A percentile compares a stretch with the other conserved stretches of the same genome.
Evolutionary conservation across 2,888 invertebrate species (phyloP).

Genomic region (Abrostola tripartita): DNA sequence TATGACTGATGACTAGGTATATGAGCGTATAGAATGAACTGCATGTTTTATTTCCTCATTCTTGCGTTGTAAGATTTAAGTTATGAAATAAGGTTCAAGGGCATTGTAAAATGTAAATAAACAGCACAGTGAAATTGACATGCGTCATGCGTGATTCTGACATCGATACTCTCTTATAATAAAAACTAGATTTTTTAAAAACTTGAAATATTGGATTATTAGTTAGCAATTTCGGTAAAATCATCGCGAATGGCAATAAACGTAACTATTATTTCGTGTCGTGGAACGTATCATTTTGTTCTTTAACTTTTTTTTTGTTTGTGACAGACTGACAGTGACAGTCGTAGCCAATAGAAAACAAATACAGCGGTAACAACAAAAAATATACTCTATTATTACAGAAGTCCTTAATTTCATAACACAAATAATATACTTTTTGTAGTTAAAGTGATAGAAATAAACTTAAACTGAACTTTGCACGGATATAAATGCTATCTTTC

Average conservation of each 20-base stretch:
- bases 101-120: no score
- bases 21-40: no score
- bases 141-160: no score
- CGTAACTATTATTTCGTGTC: background rate
- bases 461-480: conserved; percentile 8
- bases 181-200: background rate
- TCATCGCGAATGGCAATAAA: background rate
- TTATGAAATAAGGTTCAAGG: no score
- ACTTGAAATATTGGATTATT: background rate
- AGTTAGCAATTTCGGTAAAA: background rate
- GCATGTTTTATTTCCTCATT: no score
- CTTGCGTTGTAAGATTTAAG: no score
- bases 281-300: background rate
- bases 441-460: background rate
- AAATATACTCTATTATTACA: conserved; percentile 25
- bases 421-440: conserved; percentile 16
- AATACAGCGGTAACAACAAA: conserved; percentile 37
- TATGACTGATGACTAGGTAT: no score
- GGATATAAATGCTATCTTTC: conserved; percentile 8
- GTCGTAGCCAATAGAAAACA: conserved; percentile 33
- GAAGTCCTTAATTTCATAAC: conserved; percentile 30
- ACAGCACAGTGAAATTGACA: no score
- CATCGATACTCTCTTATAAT: no score
- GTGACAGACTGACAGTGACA: background rate
- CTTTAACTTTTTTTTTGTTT: background rate